Evolutionary conservation across 2,113 vertebrate species (phyloP).

Genomic region (Megaceryle maxima): DNA sequence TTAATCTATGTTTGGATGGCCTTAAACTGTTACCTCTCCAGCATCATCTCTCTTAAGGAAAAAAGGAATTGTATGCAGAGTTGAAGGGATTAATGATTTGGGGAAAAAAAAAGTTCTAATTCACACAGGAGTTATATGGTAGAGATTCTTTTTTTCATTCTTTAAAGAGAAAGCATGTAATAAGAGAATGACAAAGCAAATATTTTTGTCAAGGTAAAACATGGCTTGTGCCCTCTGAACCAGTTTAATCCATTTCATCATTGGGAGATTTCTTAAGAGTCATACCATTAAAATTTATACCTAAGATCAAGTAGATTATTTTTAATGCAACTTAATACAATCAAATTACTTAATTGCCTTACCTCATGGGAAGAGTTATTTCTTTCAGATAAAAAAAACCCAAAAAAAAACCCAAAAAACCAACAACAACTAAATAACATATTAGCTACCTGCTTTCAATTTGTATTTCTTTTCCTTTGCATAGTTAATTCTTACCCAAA

Average conservation of each 20-base stretch:
- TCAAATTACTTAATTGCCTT: conserved; percentile 77
- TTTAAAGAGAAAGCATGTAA: conserved; percentile 17
- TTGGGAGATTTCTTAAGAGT: neutral
- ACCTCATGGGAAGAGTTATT: conserved; percentile 67
- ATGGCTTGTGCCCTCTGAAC: conserved; percentile 20
- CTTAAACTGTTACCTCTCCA: conserved; percentile 69
- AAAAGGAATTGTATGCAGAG: conserved; percentile 35
- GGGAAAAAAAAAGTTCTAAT: neutral
- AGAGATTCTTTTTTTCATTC: neutral
- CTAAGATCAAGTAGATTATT: conserved; percentile 59
- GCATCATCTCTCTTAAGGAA: conserved; percentile 1
- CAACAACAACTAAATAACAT: neutral
- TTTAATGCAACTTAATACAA: conserved; percentile 72
- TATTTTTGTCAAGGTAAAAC: conserved; percentile 36
- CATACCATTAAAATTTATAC: conserved; percentile 5
- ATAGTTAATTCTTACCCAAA: conserved; percentile 6
- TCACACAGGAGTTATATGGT: conserved; percentile 28
- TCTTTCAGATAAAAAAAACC: conserved; percentile 47
- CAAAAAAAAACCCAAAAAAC: neutral
- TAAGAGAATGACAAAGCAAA: conserved; percentile 16
- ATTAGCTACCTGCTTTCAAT: conserved; percentile 56
- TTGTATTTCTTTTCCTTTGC: conserved; percentile 41
- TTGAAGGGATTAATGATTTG: neutral
- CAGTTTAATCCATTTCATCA: neutral
- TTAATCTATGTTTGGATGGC: conserved; percentile 58